phyloP scores from a whole-genome alignment of 2,888 invertebrate genomes.

The Limnephilus lunatus region DNA sequence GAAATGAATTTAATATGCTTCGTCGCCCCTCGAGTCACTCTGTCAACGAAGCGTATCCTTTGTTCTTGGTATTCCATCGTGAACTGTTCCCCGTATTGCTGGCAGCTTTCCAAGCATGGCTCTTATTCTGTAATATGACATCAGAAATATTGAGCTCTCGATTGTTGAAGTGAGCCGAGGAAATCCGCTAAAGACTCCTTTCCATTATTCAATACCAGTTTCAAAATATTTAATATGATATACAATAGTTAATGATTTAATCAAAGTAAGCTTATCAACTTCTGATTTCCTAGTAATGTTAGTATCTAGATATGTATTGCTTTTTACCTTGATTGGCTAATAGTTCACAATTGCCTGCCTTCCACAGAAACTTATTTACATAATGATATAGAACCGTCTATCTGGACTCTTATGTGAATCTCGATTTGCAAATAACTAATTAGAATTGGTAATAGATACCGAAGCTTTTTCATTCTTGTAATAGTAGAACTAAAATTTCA shows the following conservation, averaged over 20 bases:
- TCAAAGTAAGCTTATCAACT: background rate
- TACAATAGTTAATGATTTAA: background rate
- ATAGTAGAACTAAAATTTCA: background rate
- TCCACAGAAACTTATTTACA: background rate
- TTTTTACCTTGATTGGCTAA: background rate
- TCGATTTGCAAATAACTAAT: background rate
- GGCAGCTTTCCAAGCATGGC: conserved; percentile 25
- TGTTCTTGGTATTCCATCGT: conserved; percentile 13
- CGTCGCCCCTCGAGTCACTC: background rate
- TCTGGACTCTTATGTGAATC: background rate
- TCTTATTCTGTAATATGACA: conserved; percentile 43
- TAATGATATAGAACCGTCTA: background rate
- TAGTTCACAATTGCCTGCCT: background rate
- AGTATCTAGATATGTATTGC: background rate
- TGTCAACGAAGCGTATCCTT: conserved; percentile 24
- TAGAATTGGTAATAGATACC: background rate
- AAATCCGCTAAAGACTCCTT: background rate
- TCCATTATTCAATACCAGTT: background rate
- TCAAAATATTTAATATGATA: background rate
- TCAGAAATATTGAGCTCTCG: conserved; percentile 20
- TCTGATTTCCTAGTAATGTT: background rate
- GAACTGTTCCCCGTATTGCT: conserved; percentile 39
- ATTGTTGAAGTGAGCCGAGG: background rate
- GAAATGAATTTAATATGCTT: conserved; percentile 2
- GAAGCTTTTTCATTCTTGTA: background rate